These are phyloP conservation scores for cattle (Bos taurus) DNA, from an alignment of 2,113 vertebrate genomes.

Conservation along the genomic window ARS-UCD2.0 NC_037347.1:70057001-70057500, in stretches of 20 bases:
- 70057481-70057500: background rate
- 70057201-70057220: background rate
- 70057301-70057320: background rate
- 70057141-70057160: accelerated
- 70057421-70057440: background rate
- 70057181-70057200: background rate
- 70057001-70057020: accelerated
- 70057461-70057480: background rate
- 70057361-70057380: background rate
- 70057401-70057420: background rate
- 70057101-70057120: background rate
- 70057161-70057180: background rate
- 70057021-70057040: accelerated
- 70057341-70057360: accelerated
- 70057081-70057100: background rate
- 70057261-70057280: background rate
- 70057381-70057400: background rate
- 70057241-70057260: background rate
- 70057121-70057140: background rate
- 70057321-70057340: accelerated
- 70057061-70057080: background rate
- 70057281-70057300: background rate
- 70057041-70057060: background rate
- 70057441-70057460: background rate
- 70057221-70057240: background rate